phyloP scores from a whole-genome alignment of 2,113 vertebrate genomes.

The Heterochromis multidens region DNA sequence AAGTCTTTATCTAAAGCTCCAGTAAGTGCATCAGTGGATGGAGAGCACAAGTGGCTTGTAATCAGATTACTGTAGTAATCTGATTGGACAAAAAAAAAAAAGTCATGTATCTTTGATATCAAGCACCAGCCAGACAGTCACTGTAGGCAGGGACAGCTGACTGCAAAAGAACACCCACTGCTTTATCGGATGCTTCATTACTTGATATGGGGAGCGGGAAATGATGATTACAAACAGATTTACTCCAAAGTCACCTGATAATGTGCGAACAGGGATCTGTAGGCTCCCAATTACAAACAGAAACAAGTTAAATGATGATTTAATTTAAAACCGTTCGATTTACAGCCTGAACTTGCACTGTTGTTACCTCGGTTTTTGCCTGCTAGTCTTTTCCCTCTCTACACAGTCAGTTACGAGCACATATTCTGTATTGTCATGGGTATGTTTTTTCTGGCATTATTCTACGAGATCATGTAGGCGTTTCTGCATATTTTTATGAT shows the following conservation, averaged over 20 bases:
- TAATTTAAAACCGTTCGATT: not conserved
- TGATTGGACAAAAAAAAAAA: not conserved
- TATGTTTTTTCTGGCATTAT: not conserved
- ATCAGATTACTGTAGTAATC: slow-evolving; percentile 30
- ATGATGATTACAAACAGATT: not conserved
- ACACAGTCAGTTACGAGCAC: not conserved
- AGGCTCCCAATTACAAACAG: not conserved
- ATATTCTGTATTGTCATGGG: not conserved
- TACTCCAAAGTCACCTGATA: not conserved
- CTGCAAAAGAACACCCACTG: not conserved
- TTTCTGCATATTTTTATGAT: not conserved
- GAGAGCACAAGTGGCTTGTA: slow-evolving; percentile 14
- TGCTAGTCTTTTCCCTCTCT: not conserved
- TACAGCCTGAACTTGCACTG: not conserved
- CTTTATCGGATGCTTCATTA: not conserved
- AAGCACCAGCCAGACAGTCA: not conserved
- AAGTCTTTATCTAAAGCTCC: slow-evolving; percentile 31
- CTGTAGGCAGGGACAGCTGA: not conserved
- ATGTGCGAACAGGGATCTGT: not conserved
- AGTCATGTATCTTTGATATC: not conserved
- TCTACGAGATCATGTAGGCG: not conserved
- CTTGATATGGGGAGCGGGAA: not conserved
- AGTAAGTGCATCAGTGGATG: not conserved
- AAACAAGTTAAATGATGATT: slow-evolving; percentile 1
- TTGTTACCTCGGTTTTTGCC: not conserved